phyloP scores from a whole-genome alignment of 2,888 invertebrate genomes.

The Drosophila pullipes region DNA sequence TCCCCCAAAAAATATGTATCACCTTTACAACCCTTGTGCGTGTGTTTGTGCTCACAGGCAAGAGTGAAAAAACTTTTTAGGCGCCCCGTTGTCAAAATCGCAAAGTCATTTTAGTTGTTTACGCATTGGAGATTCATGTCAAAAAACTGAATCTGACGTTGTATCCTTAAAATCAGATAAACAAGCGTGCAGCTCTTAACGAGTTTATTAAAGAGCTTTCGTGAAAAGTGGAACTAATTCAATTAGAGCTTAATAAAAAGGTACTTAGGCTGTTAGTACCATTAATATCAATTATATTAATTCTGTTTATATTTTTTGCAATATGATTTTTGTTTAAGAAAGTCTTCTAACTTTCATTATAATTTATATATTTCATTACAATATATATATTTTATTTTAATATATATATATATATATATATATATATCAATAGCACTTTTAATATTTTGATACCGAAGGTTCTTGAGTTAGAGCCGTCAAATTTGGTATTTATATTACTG shows the following conservation, averaged over 20 bases:
- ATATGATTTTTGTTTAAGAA: not conserved
- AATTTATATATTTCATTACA: not conserved
- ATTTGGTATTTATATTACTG: too few relatives aligned
- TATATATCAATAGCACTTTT: not conserved
- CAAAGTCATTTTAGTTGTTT: conserved; percentile 61
- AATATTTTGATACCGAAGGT: too few relatives aligned
- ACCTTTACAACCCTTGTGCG: conserved; percentile 31
- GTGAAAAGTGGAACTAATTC: conserved; percentile 18
- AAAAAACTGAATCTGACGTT: conserved; percentile 32
- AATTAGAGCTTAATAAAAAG: conserved; percentile 8
- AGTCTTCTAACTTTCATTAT: not conserved
- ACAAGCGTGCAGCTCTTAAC: conserved; percentile 17
- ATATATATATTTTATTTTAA: not conserved
- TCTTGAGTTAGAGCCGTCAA: too few relatives aligned
- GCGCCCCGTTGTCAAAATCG: conserved; percentile 50
- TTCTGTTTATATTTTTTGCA: not conserved
- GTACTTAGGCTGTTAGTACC: not conserved
- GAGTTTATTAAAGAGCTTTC: not conserved
- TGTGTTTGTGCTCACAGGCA: conserved; percentile 44
- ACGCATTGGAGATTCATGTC: conserved; percentile 36
- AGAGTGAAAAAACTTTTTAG: conserved; percentile 45
- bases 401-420: not conserved
- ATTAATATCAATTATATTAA: not conserved
- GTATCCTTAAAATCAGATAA: conserved; percentile 22
- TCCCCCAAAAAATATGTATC: conserved; percentile 18